phyloP scores from a whole-genome alignment of 23 tunicate species.

The Trididemnum nubilum region DNA sequence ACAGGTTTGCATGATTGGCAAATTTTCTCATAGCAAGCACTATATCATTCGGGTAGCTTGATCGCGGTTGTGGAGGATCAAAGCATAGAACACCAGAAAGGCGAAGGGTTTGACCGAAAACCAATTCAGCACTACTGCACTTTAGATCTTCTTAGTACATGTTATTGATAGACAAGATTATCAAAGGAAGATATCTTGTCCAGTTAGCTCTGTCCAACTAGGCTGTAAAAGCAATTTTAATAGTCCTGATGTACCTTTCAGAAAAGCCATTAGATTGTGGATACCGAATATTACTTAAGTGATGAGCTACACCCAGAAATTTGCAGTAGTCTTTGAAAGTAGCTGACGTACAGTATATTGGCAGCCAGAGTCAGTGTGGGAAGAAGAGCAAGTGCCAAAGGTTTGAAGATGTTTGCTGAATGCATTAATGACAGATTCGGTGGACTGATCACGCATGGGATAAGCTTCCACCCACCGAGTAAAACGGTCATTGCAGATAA shows the following conservation, averaged over 20 bases:
- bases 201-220: background rate
- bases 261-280: constrained; percentile 5
- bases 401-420: background rate
- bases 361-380: background rate
- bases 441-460: background rate
- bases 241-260: background rate
- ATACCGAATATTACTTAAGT: background rate
- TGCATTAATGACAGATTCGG: background rate
- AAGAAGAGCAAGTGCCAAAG: background rate
- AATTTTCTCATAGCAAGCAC: background rate
- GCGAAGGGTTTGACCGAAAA: constrained; percentile 1
- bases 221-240: background rate
- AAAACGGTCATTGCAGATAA: background rate
- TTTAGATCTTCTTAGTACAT: background rate
- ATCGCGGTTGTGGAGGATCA: background rate
- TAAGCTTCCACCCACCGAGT: constrained; percentile 4
- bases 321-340: background rate
- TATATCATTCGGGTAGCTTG: background rate
- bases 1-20: constrained; percentile 6
- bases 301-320: background rate
- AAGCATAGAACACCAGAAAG: constrained; percentile 7
- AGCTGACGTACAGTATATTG: background rate
- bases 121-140: constrained; percentile 19
- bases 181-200: background rate
- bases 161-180: background rate